Evolutionary conservation across 2,113 vertebrate species (phyloP).

Genomic region (Bubo bubo): DNA sequence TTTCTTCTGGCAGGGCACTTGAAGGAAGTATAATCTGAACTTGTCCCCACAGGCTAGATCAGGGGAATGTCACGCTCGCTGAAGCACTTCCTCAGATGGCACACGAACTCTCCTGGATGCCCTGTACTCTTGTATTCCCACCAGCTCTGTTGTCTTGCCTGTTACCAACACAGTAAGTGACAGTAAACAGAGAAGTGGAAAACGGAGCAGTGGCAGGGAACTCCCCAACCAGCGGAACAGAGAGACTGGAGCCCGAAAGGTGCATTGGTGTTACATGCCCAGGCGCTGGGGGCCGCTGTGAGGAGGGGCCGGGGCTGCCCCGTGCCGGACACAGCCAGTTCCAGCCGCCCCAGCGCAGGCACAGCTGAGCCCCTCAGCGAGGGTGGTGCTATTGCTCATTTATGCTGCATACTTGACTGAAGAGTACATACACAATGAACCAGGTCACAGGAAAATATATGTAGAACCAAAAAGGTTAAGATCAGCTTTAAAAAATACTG

Average conservation of each 20-base stretch:
- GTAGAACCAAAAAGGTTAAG: not conserved
- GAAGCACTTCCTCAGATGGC: accelerated
- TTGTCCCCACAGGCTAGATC: accelerated
- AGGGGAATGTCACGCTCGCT: accelerated
- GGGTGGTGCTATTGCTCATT: accelerated
- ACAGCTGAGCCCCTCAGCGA: not conserved
- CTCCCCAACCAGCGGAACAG: accelerated
- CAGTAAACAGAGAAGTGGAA: accelerated
- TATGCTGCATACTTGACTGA: accelerated
- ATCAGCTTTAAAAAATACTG: not conserved
- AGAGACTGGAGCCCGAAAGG: not conserved
- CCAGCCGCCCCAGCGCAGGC: accelerated
- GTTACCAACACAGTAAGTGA: accelerated
- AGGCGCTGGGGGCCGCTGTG: not conserved
- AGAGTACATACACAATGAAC: too few species aligned
- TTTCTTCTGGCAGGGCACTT: not conserved
- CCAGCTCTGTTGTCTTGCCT: not conserved
- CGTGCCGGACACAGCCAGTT: accelerated
- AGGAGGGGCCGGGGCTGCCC: not conserved
- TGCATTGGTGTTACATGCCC: accelerated
- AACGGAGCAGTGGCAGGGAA: accelerated
- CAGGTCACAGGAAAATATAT: accelerated
- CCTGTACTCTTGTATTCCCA: accelerated
- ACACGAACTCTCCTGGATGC: accelerated
- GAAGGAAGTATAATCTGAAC: not conserved